These are phyloP conservation scores for Erinaceus europaeus DNA, from an alignment of 2,113 vertebrate species.

Conservation along the genomic window DNA sequence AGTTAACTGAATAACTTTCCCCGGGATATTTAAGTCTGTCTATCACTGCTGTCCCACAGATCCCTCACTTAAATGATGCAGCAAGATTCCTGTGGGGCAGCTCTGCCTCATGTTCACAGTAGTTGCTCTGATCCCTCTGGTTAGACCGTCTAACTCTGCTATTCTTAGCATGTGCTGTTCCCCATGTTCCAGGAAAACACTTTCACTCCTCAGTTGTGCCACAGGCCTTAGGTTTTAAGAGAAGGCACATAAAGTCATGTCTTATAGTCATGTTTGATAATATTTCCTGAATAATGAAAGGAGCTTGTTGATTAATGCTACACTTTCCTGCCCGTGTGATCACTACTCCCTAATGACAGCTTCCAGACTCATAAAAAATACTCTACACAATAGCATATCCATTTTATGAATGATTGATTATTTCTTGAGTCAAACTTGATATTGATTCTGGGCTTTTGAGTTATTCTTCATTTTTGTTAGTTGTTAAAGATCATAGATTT, in stretches of 20 bases:
- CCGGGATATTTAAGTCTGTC: not conserved
- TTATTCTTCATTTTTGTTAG: not conserved
- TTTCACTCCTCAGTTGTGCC: too few relatives aligned
- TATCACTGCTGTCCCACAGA: fast-evolving
- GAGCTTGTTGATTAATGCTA: not conserved
- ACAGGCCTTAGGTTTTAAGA: too few relatives aligned
- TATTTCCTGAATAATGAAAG: not conserved
- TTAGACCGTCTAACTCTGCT: too few relatives aligned
- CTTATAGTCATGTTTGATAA: too few relatives aligned
- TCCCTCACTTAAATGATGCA: not conserved
- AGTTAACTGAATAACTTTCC: not conserved
- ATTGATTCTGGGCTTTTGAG: too few relatives aligned
- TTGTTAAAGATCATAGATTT: not conserved
- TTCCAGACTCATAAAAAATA: not conserved
- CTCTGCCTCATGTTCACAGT: not conserved
- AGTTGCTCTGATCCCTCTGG: too few relatives aligned
- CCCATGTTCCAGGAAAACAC: not conserved
- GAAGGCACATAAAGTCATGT: too few relatives aligned
- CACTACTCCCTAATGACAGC: not conserved
- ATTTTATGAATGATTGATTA: not conserved
- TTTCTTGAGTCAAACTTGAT: not conserved
- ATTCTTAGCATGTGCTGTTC: not conserved
- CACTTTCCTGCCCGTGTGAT: not conserved
- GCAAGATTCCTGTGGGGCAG: not conserved
- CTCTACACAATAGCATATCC: not conserved